Conservation (phyloP, 2,797 vertebrate species). For the Coregonus sp. region DNA sequence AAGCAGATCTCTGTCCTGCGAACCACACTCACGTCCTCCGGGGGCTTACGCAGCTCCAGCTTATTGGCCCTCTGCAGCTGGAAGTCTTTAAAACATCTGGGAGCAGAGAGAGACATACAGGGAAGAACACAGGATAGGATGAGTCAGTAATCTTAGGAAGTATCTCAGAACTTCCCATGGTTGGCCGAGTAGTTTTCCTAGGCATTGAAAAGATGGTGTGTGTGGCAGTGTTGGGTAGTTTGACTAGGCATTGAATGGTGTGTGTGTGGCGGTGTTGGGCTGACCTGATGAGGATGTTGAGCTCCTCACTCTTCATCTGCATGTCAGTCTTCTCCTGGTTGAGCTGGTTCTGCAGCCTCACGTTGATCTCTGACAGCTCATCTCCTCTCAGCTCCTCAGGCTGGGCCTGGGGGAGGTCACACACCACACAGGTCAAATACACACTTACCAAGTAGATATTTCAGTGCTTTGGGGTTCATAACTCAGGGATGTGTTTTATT, state of each 20-base stretch:
- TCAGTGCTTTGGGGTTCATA: background rate
- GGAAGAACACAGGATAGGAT: background rate
- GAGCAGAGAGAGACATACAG: background rate
- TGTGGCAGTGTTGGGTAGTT: background rate
- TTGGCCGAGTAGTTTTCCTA: background rate
- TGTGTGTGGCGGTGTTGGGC: background rate
- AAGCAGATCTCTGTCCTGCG: conserved; percentile 97
- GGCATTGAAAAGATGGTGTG: background rate
- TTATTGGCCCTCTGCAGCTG: conserved; percentile 96
- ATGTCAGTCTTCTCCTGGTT: conserved; percentile 93
- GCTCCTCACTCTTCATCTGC: conserved; percentile 97
- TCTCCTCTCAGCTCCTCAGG: conserved; percentile 86
- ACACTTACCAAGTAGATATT: background rate
- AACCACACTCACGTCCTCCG: conserved; percentile 91
- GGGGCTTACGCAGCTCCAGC: conserved; percentile 94
- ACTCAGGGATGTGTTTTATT: background rate
- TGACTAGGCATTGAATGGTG: background rate
- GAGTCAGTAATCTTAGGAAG: background rate
- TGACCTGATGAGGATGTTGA: conserved; percentile 97
- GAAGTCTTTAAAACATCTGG: conserved; percentile 97
- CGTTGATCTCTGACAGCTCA: conserved; percentile 85
- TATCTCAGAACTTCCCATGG: background rate
- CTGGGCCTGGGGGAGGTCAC: conserved; percentile 75
- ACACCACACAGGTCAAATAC: conserved; percentile 7
- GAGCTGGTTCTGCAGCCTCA: conserved; percentile 90